These are phyloP conservation scores for Apodemia duryi DNA, from an alignment of 2,888 invertebrate species.

Conservation along the genomic window DNA sequence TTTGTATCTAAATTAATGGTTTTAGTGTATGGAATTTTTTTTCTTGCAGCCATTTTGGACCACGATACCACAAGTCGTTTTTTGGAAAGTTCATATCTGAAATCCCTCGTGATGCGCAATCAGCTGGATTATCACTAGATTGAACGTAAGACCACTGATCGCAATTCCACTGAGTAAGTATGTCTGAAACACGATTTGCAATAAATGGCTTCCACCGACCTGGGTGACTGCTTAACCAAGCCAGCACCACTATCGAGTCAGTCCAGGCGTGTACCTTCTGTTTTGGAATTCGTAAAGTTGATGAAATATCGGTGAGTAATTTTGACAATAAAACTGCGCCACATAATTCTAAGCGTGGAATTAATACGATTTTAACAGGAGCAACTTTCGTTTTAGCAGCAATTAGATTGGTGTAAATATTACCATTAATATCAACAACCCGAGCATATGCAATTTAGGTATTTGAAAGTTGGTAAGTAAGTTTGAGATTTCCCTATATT, in stretches of 20 bases:
- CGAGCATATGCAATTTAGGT: conserved; percentile 25
- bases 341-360: conserved; percentile 21
- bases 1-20: conserved; percentile 4
- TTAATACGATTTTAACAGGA: conserved; percentile 10
- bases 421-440: not conserved
- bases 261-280: conserved; percentile 23
- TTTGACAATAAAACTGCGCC: conserved; percentile 18
- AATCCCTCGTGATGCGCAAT: conserved; percentile 36
- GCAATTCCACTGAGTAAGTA: conserved; percentile 25
- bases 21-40: conserved; percentile 12
- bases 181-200: conserved; percentile 27
- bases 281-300: conserved; percentile 16
- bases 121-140: conserved; percentile 35
- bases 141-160: conserved; percentile 33
- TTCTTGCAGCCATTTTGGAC: conserved; percentile 27
- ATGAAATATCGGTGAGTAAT: conserved; percentile 18
- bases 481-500: conserved; percentile 24
- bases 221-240: conserved; percentile 24
- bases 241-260: conserved; percentile 24
- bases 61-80: conserved; percentile 26
- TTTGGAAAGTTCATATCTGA: conserved; percentile 15
- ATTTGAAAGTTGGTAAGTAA: conserved; percentile 17
- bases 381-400: conserved; percentile 18
- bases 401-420: conserved; percentile 19
- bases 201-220: conserved; percentile 26